A percentile compares a stretch with the other conserved stretches of the same genome.
phyloP scores from a whole-genome alignment of 2,888 invertebrate genomes.

The Tipula lateralis region DNA sequence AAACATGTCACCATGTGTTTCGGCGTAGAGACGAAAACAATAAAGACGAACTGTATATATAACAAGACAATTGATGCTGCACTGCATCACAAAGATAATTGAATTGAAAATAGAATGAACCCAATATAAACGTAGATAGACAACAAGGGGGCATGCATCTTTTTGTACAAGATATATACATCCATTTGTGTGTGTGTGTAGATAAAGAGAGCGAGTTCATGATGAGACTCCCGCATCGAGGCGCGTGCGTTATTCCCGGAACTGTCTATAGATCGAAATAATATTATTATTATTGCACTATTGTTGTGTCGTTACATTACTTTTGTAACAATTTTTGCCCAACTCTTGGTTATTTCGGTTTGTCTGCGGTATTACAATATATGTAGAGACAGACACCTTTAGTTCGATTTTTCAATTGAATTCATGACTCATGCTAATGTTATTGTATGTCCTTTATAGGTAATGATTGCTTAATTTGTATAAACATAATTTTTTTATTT shows the following conservation, averaged over 20 bases:
- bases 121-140: neutral
- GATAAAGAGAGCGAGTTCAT: neutral
- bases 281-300: neutral
- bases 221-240: slow-evolving; percentile 38
- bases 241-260: slow-evolving; percentile 37
- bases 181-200: neutral
- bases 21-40: neutral
- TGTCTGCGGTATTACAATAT: neutral
- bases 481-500: neutral
- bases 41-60: neutral
- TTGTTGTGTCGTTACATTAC: neutral
- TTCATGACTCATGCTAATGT: neutral
- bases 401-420: neutral
- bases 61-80: neutral
- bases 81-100: neutral
- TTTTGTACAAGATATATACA: too few relatives aligned
- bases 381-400: neutral
- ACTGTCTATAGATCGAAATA: neutral
- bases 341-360: neutral
- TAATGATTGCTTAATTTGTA: neutral
- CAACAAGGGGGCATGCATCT: neutral
- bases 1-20: neutral
- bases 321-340: neutral
- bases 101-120: neutral
- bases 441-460: neutral